Evolutionary conservation across 2,797 vertebrate species (phyloP), one percentile per base, ranked within the genome.

Genomic region (Poecilia wingei): DNA sequence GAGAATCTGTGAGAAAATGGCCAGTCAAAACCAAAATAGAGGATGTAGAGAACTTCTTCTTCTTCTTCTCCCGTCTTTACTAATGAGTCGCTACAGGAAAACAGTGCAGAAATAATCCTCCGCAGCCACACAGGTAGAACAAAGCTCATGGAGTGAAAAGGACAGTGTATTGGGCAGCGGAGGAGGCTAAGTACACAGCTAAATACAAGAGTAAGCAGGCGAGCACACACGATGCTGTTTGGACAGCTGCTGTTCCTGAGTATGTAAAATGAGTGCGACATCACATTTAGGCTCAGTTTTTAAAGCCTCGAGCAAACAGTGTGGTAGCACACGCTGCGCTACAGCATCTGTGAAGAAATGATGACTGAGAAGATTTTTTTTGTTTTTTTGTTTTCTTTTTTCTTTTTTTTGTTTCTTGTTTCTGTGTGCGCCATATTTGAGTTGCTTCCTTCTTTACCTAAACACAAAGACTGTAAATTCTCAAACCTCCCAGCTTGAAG

Each of bases 211-310:
- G 85, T 94, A 72, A 94, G 95, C 76, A 91, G 97, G 96, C 96
- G 95, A 94, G 95, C 95, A 96, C 94, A 93, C 92, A 93, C 39
- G 82, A 92, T 88, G 85, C 92, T 93, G 96, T 99, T 98, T 98
- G 96, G 96, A 97, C 98, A 99, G 97, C 98, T 99, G 98, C 92
- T 93, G 77, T 91, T 95, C 91, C 95, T 87, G 77, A 93, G 90
- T 92, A 94, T 94, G 95, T 95, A 95, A 93, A 96, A 93, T 95
- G 92, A 94, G 95, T 88, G 93, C 94, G 76, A 86, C 93, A 81
- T 92, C 75, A 33, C 90, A 91, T 95, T 90, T 92, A 77, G 88
- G 45, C 51, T 86, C 86, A 85, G 87, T 88, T 91, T 91, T 87
- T 81, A 85, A 82, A 90, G 86, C 93, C 86, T n/a, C 82, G 49